Evolutionary conservation across 2,888 invertebrate genomes (phyloP).

Genomic region (Drosophila cracens): DNA sequence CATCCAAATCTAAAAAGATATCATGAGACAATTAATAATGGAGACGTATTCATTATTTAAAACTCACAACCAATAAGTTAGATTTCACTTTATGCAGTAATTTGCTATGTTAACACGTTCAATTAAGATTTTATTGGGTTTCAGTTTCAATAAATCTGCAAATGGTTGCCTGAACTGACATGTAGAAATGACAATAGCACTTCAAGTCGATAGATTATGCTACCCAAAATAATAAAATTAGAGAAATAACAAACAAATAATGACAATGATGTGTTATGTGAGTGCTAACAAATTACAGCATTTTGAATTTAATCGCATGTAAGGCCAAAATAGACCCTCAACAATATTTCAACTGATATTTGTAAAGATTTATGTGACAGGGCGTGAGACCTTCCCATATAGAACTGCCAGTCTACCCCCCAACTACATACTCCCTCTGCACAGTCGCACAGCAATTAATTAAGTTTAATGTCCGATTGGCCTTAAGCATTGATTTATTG

Average conservation of each 20-base stretch:
- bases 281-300: not conserved
- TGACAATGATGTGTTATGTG: not conserved
- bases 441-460: slow-evolving; percentile 59
- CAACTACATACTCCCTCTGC: slow-evolving; percentile 4
- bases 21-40: not conserved
- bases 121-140: not conserved
- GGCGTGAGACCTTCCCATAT: slow-evolving; percentile 15
- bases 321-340: not conserved
- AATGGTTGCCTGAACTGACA: not conserved
- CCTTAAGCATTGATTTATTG: slow-evolving; percentile 74
- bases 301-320: not conserved
- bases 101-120: not conserved
- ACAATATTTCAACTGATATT: slow-evolving; percentile 11
- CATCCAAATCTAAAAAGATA: not conserved
- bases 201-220: not conserved
- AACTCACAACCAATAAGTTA: not conserved
- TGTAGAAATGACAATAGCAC: not conserved
- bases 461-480: slow-evolving; percentile 61
- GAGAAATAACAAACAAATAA: not conserved
- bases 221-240: not conserved
- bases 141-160: not conserved
- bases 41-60: not conserved
- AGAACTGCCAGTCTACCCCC: slow-evolving; percentile 13
- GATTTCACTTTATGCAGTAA: not conserved
- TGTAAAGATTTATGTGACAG: slow-evolving; percentile 42